Evolutionary conservation across 2,888 invertebrate species (phyloP), one percentile per base, ranked within the genome.

Genomic region (Pediacus dermestoides): DNA sequence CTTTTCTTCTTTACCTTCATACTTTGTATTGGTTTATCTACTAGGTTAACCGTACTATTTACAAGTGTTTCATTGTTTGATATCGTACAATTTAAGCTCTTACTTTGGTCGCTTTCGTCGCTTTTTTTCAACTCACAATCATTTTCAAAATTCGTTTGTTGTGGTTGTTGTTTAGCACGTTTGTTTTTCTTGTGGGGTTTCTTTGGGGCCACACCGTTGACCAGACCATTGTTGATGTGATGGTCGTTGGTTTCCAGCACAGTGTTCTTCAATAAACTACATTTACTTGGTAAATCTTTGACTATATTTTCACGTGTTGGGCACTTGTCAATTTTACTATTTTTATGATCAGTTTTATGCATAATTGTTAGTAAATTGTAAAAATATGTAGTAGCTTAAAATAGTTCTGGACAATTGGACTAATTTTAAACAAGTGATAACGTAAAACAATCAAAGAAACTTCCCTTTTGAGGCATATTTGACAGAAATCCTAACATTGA

Each of bases 291-390:
- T 37, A 48, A 34, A 30, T 50, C 45, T 46, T 38, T 48, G 35
- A 42, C 35, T 16, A 45, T 44, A 34, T 36, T 46, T 42, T 45
- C 46, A 33, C 47, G 48, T 45, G 55, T 50, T 51, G 57, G 49
- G 42, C 58, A 55, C 50, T 58, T 57, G 44, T 55, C 53, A 43
- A 48, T 45, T 39, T 52, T 49, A 47, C 45, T 53, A 34, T 48
- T 44, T 45, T 50, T 55, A 36, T 41, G 42, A 37, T 40, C 40
- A 38, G 46, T 49, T 32, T 55, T 50, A 51, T 52, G 57, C 58
- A 57, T 58, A 4, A 23, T 23, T 23, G 9, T 18, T 4, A 9
- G 10, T 23, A 23, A 23, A 9, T n/a, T n/a, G n/a, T n/a, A n/a
- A n/a, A n/a, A n/a, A n/a, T n/a, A n/a, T n/a, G n/a, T n/a, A n/a